Evolutionary conservation across 2,113 vertebrate species (phyloP), one percentile per base, ranked within the genome.

Genomic region (Corydoras maculifer): DNA sequence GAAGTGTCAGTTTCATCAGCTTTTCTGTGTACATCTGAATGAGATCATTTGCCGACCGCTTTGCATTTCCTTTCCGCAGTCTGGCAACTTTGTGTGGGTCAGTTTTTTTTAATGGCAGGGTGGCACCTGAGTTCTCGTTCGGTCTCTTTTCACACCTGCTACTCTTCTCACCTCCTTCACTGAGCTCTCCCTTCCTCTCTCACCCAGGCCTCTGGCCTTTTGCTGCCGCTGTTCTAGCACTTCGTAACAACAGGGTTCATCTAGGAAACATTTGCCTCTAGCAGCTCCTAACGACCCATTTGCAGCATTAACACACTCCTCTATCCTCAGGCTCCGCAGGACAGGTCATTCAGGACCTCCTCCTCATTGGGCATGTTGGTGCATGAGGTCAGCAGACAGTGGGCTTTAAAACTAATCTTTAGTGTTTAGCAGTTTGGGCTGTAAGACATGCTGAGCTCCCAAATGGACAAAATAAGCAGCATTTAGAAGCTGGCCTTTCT

Each of bases 101-200:
- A 71, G 14, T 49, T 11, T 1, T 13, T 62, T 10, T 25, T 74
- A 69, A 75, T 6, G 14, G 57, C 68, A 7, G 43, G 25, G n/a
- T 65, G 14, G 51, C 72, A 73, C 73, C 78, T 73, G 70, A 62
- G 73, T 15, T n/a, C 71, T 51, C 67, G 58, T 18, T 53, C 77
- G 80, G 64, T 71, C 73, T 75, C n/a, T 61, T 8, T 78, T 78
- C 79, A 68, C 73, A 73, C 72, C 68, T 69, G 65, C 57, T 81
- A 50, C 50, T 63, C 75, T 50, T 58, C 62, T 51, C 54, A 72
- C 29, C 63, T 15, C 76, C 63, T 68, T 75, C 75, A 53, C 51
- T 55, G 25, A 50, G 61, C 12, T 76, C 69, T 80, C 78, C 78
- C 78, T 85, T 84, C 70, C 77, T 74, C 64, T 67, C 43, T 51